phyloP scores from a whole-genome alignment of 2,888 invertebrate species.

The Noctua comes region DNA sequence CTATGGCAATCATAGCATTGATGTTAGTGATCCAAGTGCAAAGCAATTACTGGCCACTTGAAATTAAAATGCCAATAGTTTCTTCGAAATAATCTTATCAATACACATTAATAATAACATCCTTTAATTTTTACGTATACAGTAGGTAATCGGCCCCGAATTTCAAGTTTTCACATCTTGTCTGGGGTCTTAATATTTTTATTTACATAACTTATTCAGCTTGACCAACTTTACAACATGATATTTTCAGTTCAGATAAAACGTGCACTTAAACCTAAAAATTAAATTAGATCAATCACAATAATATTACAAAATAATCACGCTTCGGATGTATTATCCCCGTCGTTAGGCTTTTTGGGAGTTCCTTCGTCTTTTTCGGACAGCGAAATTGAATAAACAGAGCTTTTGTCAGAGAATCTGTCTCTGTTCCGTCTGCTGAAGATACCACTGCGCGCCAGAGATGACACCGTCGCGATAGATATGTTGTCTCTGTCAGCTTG shows the following conservation, averaged over 20 bases:
- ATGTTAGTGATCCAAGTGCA: conserved; percentile 65
- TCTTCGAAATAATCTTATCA: conserved; percentile 14
- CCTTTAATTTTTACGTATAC: background rate
- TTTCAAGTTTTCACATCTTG: conserved; percentile 11
- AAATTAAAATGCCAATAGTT: conserved; percentile 38
- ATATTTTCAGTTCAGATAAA: conserved; percentile 31
- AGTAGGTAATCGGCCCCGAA: conserved; percentile 1
- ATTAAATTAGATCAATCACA: conserved; percentile 60
- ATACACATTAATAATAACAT: background rate
- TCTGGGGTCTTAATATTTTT: conserved; percentile 11
- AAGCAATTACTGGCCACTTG: conserved; percentile 60
- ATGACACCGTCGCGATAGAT: conserved; percentile 85
- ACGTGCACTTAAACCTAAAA: conserved; percentile 68
- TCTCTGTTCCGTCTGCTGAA: conserved; percentile 84
- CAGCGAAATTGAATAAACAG: conserved; percentile 87
- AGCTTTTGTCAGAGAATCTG: conserved; percentile 86
- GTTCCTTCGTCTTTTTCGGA: conserved; percentile 86
- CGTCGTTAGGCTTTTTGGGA: conserved; percentile 80
- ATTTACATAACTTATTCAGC: conserved; percentile 49
- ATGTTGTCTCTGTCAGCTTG: conserved; percentile 88
- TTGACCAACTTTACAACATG: conserved; percentile 2
- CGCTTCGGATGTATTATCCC: conserved; percentile 89
- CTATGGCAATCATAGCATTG: conserved; percentile 73
- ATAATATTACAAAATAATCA: conserved; percentile 68
- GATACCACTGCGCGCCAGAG: conserved; percentile 83